Base-by-base conservation (phyloP, 2,888 invertebrate species). In the Apoda limacodes region DNA sequence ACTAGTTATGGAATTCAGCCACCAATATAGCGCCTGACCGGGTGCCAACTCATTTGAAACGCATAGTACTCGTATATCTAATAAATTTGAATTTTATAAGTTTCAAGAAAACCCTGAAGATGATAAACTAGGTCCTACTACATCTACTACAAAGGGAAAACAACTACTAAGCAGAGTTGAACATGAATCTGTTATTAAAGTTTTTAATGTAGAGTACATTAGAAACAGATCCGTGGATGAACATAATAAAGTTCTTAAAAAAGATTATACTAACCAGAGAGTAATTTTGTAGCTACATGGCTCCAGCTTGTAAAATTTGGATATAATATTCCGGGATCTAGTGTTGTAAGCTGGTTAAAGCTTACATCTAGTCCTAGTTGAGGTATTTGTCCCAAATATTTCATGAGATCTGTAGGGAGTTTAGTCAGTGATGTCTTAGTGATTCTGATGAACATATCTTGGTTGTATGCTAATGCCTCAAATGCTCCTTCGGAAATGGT, bases 221-320 rank as follows among this genome's bases (percentile, higher is more conserved):
- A n/a, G n/a, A n/a, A n/a, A n/a, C n/a, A n/a, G n/a, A n/a, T n/a
- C n/a, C n/a, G n/a, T n/a, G n/a, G n/a, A n/a, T 34, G 10, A 14
- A 28, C 13, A 22, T 22, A 25, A 27, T 19, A 24, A 12, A 27
- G n/a, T n/a, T 35, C 36, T 35, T 30, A 26, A 21, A 34, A 34
- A 28, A 31, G 13, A 27, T 22, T 35, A 55, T 78, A 55, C 78
- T 71, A 68, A 90, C 91, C 90, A 72, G 90, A 88, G 33, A 94
- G 87, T 59, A 93, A 84, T 56, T 92, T 90, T 4, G 94, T 93
- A 9, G 93, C 93, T 43, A 92, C 89, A 44, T 89, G 88, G 66
- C 93, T 93, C 93, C 93, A 93, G 48, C 88, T 87, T 13, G 91
- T 90, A 45, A 89, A 87, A 65, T 94, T 93, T 14, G 91, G 90